Evolutionary conservation across 2,797 vertebrate species (phyloP).

Genomic region (Zalophus californianus): DNA sequence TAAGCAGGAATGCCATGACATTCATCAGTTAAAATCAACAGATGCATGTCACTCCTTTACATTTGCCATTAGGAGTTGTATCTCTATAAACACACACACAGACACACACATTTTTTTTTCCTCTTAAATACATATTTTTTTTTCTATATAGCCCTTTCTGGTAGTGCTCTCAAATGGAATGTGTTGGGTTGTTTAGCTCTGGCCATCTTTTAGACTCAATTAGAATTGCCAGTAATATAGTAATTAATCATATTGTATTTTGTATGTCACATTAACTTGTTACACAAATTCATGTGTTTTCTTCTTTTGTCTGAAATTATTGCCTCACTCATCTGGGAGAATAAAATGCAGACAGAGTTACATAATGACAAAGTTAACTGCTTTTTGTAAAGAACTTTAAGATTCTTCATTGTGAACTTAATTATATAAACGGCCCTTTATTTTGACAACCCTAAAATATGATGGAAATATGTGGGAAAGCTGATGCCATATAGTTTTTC

Average conservation of each 20-base stretch:
- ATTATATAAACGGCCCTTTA: background rate
- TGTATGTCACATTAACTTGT: background rate
- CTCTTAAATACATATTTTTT: background rate
- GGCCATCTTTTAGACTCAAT: background rate
- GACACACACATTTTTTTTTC: background rate
- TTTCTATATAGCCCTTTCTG: background rate
- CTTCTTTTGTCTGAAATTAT: slow-evolving; percentile 31
- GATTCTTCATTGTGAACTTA: slow-evolving; percentile 1
- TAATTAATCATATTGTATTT: background rate
- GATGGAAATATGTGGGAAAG: background rate
- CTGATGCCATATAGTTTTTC: background rate
- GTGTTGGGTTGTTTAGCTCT: background rate
- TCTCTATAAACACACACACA: background rate
- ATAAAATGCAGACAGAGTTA: background rate
- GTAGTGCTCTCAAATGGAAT: background rate
- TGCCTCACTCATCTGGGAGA: background rate
- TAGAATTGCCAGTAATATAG: background rate
- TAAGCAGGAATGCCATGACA: background rate
- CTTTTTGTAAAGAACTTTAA: background rate
- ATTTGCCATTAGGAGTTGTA: background rate
- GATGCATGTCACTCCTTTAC: background rate
- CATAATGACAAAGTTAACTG: background rate
- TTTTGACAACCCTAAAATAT: background rate
- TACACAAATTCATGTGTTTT: background rate
- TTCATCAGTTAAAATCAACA: background rate